A percentile compares a stretch with the other conserved stretches of the same genome.
Evolutionary conservation across 23 tunicate species (phyloP).

Genomic region (Phallusia fumigata): DNA sequence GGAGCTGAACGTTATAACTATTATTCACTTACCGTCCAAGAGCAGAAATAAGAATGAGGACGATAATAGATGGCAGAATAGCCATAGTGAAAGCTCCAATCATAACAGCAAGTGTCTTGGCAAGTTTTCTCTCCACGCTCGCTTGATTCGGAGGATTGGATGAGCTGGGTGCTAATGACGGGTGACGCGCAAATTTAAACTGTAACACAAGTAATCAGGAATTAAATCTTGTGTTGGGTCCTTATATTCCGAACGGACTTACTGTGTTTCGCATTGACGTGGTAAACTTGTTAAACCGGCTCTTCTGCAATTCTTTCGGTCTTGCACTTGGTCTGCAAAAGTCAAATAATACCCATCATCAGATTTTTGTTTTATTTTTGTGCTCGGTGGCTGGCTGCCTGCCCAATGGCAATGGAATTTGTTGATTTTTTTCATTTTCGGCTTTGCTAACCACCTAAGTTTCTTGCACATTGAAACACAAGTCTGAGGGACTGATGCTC

Average conservation of each 20-base stretch:
- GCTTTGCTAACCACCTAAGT: too few species aligned
- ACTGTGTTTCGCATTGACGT: not conserved
- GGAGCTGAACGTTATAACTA: too few species aligned
- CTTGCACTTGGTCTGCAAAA: not conserved
- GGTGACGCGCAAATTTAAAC: not conserved
- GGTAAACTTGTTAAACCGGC: not conserved
- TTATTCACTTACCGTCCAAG: slow-evolving; percentile 22
- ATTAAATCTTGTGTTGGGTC: too few species aligned
- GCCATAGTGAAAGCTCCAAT: slow-evolving; percentile 82
- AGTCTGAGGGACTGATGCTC: too few species aligned
- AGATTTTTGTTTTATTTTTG: too few species aligned
- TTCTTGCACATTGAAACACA: too few species aligned
- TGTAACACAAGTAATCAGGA: not conserved
- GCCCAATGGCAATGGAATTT: too few species aligned
- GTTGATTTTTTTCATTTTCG: too few species aligned
- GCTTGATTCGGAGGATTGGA: slow-evolving; percentile 1
- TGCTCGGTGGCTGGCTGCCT: too few species aligned
- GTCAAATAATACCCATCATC: too few species aligned
- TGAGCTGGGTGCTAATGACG: not conserved
- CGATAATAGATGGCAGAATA: slow-evolving; percentile 42
- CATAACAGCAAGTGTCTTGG: slow-evolving; percentile 77
- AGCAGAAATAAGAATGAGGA: slow-evolving; percentile 22
- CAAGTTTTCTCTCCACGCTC: slow-evolving; percentile 51
- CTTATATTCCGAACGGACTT: not conserved
- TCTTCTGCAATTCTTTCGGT: not conserved